These are phyloP conservation scores for Brachyistius frenatus DNA, from an alignment of 2,113 vertebrate genomes.

Conservation along the genomic window DNA sequence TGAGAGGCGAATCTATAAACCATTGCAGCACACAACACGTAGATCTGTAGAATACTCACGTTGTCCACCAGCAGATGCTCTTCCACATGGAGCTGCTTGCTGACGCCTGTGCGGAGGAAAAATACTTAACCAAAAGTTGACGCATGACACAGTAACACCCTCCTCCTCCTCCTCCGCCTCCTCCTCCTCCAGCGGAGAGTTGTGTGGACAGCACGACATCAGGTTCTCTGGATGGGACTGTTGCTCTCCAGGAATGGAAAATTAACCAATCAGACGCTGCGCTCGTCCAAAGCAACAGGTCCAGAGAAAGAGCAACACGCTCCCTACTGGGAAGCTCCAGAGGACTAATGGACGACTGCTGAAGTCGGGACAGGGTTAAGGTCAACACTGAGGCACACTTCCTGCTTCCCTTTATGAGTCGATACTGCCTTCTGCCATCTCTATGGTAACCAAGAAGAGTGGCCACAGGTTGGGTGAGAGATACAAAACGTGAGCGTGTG, in stretches of 20 bases:
- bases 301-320: conserved; percentile 54
- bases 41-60: conserved; percentile 67
- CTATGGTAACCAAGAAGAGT: conserved; percentile 76
- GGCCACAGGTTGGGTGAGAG: conserved; percentile 39
- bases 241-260: conserved; percentile 38
- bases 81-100: conserved; percentile 40
- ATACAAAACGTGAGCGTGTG: neutral
- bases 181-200: conserved; percentile 12
- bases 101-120: conserved; percentile 65
- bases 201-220: conserved; percentile 22
- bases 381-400: conserved; percentile 74
- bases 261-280: conserved; percentile 45
- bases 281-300: conserved; percentile 43
- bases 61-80: conserved; percentile 64
- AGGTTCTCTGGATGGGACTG: conserved; percentile 37
- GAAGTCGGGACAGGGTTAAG: conserved; percentile 44
- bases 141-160: conserved; percentile 11
- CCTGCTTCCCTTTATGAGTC: conserved; percentile 67
- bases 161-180: conserved; percentile 15
- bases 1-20: conserved; percentile 7
- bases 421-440: conserved; percentile 69
- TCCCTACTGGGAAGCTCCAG: conserved; percentile 48
- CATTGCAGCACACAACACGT: neutral
- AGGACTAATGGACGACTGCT: conserved; percentile 59
- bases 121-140: conserved; percentile 44